Evolutionary conservation across 2,888 invertebrate species (phyloP).

Genomic region (Agrotis exclamationis): DNA sequence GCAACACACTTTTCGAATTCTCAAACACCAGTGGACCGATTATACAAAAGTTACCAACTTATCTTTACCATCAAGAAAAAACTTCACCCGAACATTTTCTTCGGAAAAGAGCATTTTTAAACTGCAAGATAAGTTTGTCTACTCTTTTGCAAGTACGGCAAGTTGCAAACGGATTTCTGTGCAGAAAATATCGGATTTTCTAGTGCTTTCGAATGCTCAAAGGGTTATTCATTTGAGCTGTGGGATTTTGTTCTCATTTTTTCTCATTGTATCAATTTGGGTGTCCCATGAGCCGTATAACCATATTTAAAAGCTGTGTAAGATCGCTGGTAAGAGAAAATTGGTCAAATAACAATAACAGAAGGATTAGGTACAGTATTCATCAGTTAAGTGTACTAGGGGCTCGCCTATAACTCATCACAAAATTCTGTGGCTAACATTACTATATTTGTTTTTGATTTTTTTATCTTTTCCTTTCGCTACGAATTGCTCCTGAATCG

Average conservation of each 20-base stretch:
- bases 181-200: constrained; percentile 57
- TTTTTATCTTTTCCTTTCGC: too few species aligned
- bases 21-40: constrained; percentile 44
- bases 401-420: too few species aligned
- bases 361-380: too few species aligned
- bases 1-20: constrained; percentile 43
- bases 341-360: too few species aligned
- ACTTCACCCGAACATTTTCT: background rate
- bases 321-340: too few species aligned
- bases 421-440: too few species aligned
- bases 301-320: background rate
- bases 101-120: constrained; percentile 10
- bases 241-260: constrained; percentile 14
- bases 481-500: too few species aligned
- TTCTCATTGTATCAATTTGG: constrained; percentile 10
- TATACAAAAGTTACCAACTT: constrained; percentile 36
- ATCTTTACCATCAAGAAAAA: constrained; percentile 10
- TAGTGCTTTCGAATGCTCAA: constrained; percentile 44
- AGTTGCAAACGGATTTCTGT: constrained; percentile 29
- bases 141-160: constrained; percentile 29
- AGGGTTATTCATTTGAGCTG: constrained; percentile 20
- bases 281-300: background rate
- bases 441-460: too few species aligned
- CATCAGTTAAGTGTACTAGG: too few species aligned
- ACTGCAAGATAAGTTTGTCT: constrained; percentile 26